Percentiles rank a stretch among this genome's conserved stretches.
These are phyloP conservation scores for Aspiorhynchus laticeps DNA, from an alignment of 2,113 vertebrate species.

Conservation along the genomic window DNA sequence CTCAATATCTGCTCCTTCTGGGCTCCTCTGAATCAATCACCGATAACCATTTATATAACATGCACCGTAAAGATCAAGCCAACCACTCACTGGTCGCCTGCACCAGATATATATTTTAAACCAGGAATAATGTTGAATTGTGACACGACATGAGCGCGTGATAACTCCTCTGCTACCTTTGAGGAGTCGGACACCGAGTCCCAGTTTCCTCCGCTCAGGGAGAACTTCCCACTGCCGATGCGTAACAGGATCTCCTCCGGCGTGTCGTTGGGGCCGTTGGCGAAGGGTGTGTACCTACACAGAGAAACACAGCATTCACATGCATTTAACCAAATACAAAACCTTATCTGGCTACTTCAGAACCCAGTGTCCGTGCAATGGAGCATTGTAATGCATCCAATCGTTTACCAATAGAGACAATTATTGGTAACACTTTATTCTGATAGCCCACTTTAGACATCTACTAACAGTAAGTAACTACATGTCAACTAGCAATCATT, in stretches of 20 bases:
- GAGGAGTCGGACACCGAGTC: conserved; percentile 94
- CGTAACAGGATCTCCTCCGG: conserved; percentile 94
- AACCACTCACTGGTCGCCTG: neutral
- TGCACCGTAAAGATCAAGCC: no score
- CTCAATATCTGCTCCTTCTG: no score
- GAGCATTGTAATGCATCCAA: no score
- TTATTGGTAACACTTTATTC: no score
- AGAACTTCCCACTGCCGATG: conserved; percentile 96
- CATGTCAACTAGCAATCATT: no score
- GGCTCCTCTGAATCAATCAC: no score
- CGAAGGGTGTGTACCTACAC: conserved; percentile 90
- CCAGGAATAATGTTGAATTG: neutral
- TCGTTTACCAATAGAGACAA: no score
- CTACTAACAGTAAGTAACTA: no score
- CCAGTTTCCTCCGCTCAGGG: conserved; percentile 94
- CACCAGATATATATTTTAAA: neutral
- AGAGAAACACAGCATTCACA: neutral
- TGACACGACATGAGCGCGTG: neutral
- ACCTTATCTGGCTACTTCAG: neutral
- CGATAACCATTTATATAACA: no score
- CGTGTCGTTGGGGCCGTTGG: conserved; percentile 95
- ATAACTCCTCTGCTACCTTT: conserved; percentile 78
- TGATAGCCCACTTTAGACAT: no score
- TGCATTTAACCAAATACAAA: neutral
- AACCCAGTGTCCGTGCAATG: neutral